Conservation (phyloP, 92 coral and sea anemone genomes). For the Muricea muricata region DNA sequence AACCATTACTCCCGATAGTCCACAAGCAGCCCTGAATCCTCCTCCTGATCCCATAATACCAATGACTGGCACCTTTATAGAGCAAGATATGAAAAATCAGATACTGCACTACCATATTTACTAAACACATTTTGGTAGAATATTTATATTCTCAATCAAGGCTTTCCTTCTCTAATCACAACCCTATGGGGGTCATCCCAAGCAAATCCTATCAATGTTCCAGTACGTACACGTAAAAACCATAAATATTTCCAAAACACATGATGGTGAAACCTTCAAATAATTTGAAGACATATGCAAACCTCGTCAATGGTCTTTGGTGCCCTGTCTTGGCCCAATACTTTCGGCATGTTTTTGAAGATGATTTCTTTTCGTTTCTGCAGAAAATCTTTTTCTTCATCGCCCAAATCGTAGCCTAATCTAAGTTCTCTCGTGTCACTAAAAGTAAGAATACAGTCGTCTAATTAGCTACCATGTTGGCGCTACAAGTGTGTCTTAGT, state of each 20-base stretch:
- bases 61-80: constrained; percentile 57
- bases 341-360: constrained; percentile 62
- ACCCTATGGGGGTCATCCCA: too few relatives aligned
- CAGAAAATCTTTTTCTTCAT: constrained; percentile 71
- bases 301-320: constrained; percentile 78
- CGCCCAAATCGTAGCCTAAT: constrained; percentile 68
- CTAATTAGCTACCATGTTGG: too few relatives aligned
- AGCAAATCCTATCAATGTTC: not conserved
- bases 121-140: not conserved
- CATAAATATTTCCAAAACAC: not conserved
- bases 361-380: constrained; percentile 64
- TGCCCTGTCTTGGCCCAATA: constrained; percentile 62
- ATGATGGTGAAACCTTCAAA: not conserved
- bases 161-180: too few relatives aligned
- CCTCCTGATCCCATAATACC: constrained; percentile 76
- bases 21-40: constrained; percentile 69
- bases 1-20: constrained; percentile 60
- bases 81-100: not conserved
- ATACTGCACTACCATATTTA: too few relatives aligned
- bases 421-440: constrained; percentile 64
- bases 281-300: not conserved
- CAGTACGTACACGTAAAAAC: not conserved
- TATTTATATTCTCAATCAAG: too few relatives aligned
- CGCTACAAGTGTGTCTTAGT: too few relatives aligned
- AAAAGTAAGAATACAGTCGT: too few relatives aligned